phyloP scores from a whole-genome alignment of 92 coral and sea anemone species.

The Siderastrea radians region DNA sequence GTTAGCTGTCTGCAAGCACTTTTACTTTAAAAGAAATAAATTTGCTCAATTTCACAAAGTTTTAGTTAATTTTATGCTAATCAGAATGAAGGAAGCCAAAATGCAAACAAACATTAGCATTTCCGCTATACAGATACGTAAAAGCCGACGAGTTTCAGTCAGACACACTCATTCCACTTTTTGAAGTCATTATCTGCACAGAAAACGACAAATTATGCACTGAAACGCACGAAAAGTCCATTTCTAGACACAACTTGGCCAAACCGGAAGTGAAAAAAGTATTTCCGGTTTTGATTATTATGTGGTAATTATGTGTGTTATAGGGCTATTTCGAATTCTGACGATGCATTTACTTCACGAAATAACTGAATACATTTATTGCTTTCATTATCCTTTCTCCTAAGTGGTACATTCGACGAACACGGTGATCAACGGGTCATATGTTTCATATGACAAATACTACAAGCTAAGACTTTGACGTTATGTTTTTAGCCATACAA shows the following conservation, averaged over 20 bases:
- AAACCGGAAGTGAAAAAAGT: background rate
- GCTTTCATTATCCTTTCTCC: no score
- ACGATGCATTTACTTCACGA: background rate
- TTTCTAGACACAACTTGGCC: background rate
- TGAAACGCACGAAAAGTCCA: background rate
- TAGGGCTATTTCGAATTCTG: background rate
- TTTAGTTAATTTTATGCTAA: background rate
- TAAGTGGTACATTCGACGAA: no score
- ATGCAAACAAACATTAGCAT: no score
- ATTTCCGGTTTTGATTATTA: slow-evolving; percentile 8
- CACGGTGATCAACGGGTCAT: no score
- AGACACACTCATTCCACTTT: background rate
- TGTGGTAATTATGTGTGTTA: background rate
- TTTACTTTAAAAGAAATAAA: background rate
- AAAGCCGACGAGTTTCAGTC: background rate
- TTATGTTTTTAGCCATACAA: no score
- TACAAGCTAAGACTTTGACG: no score
- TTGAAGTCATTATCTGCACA: background rate
- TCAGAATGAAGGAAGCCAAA: background rate
- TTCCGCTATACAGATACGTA: background rate
- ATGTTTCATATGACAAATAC: no score
- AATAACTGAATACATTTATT: background rate
- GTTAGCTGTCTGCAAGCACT: background rate
- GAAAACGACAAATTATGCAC: background rate
- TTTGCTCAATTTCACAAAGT: background rate